These are phyloP conservation scores for Melipona bicolor DNA, from an alignment of 2,888 invertebrate genomes.

Conservation along the genomic window DNA sequence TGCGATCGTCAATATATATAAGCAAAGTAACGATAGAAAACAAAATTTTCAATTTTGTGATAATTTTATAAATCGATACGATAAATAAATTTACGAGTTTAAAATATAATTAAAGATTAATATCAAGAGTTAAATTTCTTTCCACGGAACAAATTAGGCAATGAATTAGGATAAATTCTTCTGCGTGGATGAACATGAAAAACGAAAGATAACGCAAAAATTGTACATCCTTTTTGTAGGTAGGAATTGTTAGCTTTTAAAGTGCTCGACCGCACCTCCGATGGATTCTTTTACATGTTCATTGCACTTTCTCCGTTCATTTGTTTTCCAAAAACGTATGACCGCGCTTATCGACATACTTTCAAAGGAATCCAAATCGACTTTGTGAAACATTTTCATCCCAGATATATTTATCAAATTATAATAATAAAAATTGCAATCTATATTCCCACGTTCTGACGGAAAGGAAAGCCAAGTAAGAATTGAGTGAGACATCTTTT, in stretches of 20 bases:
- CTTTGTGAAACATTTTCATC: background rate
- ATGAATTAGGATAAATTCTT: background rate
- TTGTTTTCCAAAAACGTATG: slow-evolving; percentile 73
- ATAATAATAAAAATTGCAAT: background rate
- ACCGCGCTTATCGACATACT: slow-evolving; percentile 63
- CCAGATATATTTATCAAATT: too few species aligned
- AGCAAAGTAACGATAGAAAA: slow-evolving; percentile 56
- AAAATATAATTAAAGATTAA: slow-evolving; percentile 35
- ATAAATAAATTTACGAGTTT: slow-evolving; percentile 45
- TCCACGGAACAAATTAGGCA: background rate
- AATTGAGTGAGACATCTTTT: background rate
- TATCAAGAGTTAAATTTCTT: slow-evolving; percentile 35
- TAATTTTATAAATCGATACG: slow-evolving; percentile 39
- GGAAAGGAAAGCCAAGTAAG: background rate
- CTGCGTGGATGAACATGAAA: background rate
- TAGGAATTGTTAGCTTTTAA: slow-evolving; percentile 44
- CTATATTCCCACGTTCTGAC: background rate
- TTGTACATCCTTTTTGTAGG: background rate
- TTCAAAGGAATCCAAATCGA: slow-evolving; percentile 48
- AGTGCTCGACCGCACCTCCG: slow-evolving; percentile 59
- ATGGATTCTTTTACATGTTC: slow-evolving; percentile 67
- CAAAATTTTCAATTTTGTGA: slow-evolving; percentile 64
- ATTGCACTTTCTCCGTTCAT: slow-evolving; percentile 74
- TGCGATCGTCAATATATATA: slow-evolving; percentile 30
- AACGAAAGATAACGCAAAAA: background rate